These are phyloP conservation scores for Hypsopygia costalis DNA, from an alignment of 2,888 invertebrate species.

Conservation along the genomic window DNA sequence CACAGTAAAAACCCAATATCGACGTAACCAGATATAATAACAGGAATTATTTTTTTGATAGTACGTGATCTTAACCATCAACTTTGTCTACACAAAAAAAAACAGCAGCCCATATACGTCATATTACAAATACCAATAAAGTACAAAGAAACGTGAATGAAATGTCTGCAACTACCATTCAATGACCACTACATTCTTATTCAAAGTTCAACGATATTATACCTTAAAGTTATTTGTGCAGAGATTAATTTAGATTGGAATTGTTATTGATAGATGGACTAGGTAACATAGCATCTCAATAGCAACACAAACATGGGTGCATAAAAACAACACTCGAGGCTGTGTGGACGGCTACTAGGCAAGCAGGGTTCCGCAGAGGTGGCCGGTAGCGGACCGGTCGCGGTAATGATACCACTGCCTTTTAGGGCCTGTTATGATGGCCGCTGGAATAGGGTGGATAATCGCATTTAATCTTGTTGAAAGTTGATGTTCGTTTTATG, in stretches of 20 bases:
- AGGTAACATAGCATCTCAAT: constrained; percentile 53
- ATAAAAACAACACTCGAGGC: constrained; percentile 63
- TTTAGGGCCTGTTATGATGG: constrained; percentile 73
- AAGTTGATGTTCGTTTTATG: not conserved
- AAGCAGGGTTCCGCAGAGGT: constrained; percentile 52
- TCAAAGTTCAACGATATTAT: constrained; percentile 12
- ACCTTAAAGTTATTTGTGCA: constrained; percentile 16
- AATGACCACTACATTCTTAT: constrained; percentile 29
- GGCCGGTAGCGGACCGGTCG: constrained; percentile 62
- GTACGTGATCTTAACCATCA: not conserved
- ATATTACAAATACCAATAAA: constrained; percentile 58
- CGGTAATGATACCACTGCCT: constrained; percentile 73
- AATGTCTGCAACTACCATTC: constrained; percentile 56
- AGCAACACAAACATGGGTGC: constrained; percentile 63
- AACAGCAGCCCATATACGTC: constrained; percentile 36
- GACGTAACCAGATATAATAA: too few species aligned
- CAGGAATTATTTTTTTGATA: not conserved
- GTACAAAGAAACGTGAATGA: constrained; percentile 64
- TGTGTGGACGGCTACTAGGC: constrained; percentile 60
- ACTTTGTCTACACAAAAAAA: constrained; percentile 1
- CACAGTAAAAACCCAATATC: too few species aligned
- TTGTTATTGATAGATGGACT: constrained; percentile 27
- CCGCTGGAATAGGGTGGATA: constrained; percentile 52
- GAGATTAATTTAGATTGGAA: constrained; percentile 21
- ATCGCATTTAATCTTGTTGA: not conserved